Evolutionary conservation across 2,888 invertebrate species (phyloP), one percentile per base, ranked within the genome.

Genomic region (Pasiphila rectangulata): DNA sequence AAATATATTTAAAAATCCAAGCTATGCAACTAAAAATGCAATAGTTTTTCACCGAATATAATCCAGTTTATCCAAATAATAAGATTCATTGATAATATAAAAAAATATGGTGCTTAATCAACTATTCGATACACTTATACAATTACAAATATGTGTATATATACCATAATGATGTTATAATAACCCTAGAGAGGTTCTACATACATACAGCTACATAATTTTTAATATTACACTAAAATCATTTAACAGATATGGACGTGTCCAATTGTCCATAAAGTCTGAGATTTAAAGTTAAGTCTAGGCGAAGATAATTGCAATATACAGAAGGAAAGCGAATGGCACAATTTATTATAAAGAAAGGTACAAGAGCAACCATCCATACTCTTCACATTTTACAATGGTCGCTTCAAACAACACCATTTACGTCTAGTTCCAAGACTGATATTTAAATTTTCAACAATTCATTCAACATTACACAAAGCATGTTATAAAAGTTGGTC

Each of bases 261-360:
- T 75, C 80, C 77, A 83, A 79, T 69, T 67, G 62, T 75, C 80
- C 77, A 82, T 64, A 79, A 63, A 77, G 42, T 58, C 58, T 47
- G 49, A 59, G 49, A 57, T 52, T 51, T 29, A 37, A 41, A 34
- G 27, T 58, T 47, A 63, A 61, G 54, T 63, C 64, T 73, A 68
- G 62, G 63, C 64, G 57, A 70, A 72, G 61, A 67, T 56, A 66
- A 20, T 37, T 72, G 77, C 75, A 81, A 81, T 84, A 70, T 84
- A 84, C 82, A 86, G 71, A 72, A 79, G 66, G 62, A 59, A 79
- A 86, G 79, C 79, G 75, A 83, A 87, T 87, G 87, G 87, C 86
- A 87, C 86, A 83, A 78, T 59, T n/a, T 59, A 48, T 45, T 41
- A 43, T 9, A 62, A 56, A 65, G 61, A 57, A 54, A 58, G 41